Percentiles rank a stretch among this genome's conserved stretches.
These are phyloP conservation scores for Catalaphyllia jardinei DNA, from an alignment of 64 coral and sea anemone species.

Conservation along the genomic window DNA sequence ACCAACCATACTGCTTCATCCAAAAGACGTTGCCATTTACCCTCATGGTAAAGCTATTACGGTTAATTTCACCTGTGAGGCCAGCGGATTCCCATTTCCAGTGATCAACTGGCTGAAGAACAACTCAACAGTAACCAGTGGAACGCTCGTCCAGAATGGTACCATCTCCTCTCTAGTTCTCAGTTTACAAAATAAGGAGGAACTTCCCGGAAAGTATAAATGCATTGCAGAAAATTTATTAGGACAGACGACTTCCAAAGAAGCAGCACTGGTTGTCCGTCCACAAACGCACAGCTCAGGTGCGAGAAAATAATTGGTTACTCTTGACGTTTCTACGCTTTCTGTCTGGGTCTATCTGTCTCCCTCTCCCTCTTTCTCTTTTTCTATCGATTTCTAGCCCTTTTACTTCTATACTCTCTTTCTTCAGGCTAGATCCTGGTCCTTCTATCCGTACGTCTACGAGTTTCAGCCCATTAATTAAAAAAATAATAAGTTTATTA, in stretches of 20 bases:
- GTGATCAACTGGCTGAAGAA: conserved; percentile 2
- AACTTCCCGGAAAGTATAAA: background rate
- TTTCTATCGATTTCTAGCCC: no score
- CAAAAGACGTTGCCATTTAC: background rate
- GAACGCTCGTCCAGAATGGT: background rate
- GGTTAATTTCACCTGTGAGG: background rate
- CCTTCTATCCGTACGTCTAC: no score
- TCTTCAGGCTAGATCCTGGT: no score
- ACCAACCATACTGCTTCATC: conserved; percentile 6
- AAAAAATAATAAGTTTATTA: no score
- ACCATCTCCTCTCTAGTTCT: background rate
- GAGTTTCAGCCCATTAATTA: no score
- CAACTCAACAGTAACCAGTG: background rate
- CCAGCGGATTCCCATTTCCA: background rate
- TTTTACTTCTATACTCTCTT: no score
- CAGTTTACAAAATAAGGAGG: background rate
- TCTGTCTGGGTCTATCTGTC: no score
- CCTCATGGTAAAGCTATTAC: background rate
- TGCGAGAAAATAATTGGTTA: background rate
- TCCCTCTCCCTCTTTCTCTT: no score
- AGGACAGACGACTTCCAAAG: background rate
- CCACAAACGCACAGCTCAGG: background rate
- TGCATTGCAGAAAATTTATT: conserved; percentile 2
- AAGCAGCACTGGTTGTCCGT: background rate
- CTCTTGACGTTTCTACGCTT: no score